Base-by-base conservation (phyloP, 2,888 invertebrate species). In the Hirtodrosophila histrioides region DNA sequence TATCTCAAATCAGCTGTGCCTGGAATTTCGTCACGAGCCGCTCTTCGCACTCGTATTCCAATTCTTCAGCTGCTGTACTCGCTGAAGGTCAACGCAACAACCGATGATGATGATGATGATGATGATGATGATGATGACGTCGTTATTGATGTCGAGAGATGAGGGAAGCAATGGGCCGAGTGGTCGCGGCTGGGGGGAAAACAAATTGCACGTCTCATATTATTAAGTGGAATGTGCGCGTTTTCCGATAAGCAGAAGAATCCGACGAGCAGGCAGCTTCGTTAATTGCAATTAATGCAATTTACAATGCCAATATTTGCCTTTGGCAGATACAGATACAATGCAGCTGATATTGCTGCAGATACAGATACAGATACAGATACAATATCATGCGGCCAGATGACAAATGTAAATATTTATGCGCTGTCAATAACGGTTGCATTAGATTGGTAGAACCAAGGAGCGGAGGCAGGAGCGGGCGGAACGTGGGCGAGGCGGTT, bases 321-420 rank as follows among this genome's bases (percentile, higher is more conserved):
- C 6, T 27, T 7, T 29, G 17, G n/a, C 4, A 4, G 48, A 36
- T 27, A 27, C 4, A 27, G 27, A 27, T 27, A 27, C 27, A 27
- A 27, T 27, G 6, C 6, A 27, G 2, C 1, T 2, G 27, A 27
- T 27, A 29, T 11, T 41, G 41, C 12, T 35, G 41, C 43, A 67
- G 66, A 50, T 53, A 43, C 37, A 33, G 6, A 35, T 29, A 12
- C 35, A 55, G 55, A 63, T 55, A 55, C 35, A 57, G 65, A 31
- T 54, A 35, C 24, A 53, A 45, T 68, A 62, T 45, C 68, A 35
- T 50, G 12, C 29, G 6, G 29, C 48, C 37, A 3, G 49, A 11
- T 66, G 70, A 51, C 50, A 60, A 69, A 49, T 35, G 64, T 36
- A 69, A 74, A 72, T 72, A 56, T 72, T 72, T 74, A 74, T 64